Conservation (phyloP, 2,113 vertebrate species). For the Motacilla tschutschensis region DNA sequence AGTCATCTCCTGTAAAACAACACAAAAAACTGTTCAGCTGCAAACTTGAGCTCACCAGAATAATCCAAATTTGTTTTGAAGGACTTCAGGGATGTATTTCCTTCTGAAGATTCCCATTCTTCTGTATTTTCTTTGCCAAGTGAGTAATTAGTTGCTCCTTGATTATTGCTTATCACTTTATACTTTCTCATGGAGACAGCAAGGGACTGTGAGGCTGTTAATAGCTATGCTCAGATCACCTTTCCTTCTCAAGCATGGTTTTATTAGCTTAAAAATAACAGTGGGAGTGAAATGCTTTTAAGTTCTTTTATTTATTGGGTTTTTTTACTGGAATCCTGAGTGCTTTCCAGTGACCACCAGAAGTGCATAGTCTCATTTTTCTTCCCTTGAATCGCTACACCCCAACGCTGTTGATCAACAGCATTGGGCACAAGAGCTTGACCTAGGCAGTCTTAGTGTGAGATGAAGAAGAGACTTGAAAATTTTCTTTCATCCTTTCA, state of each 20-base stretch:
- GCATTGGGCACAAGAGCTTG: slow-evolving; percentile 12
- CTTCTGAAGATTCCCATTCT: slow-evolving; percentile 7
- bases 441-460: slow-evolving; percentile 19
- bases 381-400: slow-evolving; percentile 12
- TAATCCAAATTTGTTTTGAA: background rate
- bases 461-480: background rate
- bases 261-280: slow-evolving; percentile 2
- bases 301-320: background rate
- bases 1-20: background rate
- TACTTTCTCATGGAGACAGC: slow-evolving; percentile 7
- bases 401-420: slow-evolving; percentile 15
- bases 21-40: background rate
- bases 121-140: background rate
- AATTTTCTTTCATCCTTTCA: slow-evolving; percentile 62
- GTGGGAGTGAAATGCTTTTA: background rate
- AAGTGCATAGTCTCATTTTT: background rate
- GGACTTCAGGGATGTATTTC: background rate
- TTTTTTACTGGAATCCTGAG: background rate
- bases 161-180: slow-evolving; percentile 18
- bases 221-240: background rate
- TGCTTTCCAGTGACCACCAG: background rate
- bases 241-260: background rate
- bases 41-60: background rate
- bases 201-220: slow-evolving; percentile 4
- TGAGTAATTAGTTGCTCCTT: slow-evolving; percentile 13